A percentile compares a stretch with the other conserved stretches of the same genome.
Conservation (phyloP, 2,113 vertebrate genomes). For the Speoplatyrhinus poulsoni region DNA sequence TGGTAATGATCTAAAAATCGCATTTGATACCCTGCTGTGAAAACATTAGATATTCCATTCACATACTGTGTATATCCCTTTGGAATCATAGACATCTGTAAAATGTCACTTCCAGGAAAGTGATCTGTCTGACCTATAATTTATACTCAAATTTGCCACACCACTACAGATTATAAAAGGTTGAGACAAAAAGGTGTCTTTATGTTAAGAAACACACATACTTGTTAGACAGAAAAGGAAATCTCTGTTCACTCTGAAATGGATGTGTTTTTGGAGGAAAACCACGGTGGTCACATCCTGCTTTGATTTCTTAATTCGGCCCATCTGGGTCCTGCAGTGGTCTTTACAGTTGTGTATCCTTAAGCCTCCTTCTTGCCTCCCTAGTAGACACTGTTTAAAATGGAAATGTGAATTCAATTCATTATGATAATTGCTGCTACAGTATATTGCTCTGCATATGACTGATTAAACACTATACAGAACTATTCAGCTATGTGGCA, state of each 20-base stretch:
- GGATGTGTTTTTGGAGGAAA: slow-evolving; percentile 53
- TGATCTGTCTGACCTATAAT: neutral
- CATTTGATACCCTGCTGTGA: slow-evolving; percentile 1
- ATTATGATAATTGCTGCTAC: neutral
- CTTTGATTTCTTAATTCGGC: slow-evolving; percentile 48
- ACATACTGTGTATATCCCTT: no score
- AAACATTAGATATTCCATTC: neutral
- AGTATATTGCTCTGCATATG: neutral
- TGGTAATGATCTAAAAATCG: no score
- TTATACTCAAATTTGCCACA: slow-evolving; percentile 11
- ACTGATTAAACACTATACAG: neutral
- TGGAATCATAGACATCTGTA: neutral
- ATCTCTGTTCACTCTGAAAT: slow-evolving; percentile 45
- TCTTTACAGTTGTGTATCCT: slow-evolving; percentile 39
- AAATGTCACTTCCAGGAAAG: neutral
- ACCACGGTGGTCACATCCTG: slow-evolving; percentile 54
- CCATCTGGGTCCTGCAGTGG: slow-evolving; percentile 54
- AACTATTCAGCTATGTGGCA: no score
- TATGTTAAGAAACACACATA: slow-evolving; percentile 1
- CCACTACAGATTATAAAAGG: slow-evolving; percentile 22
- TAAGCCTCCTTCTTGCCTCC: slow-evolving; percentile 13
- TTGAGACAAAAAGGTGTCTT: neutral
- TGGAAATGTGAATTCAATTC: neutral
- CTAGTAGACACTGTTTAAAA: slow-evolving; percentile 14
- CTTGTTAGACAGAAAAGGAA: slow-evolving; percentile 27